Evolutionary conservation across 2,113 vertebrate genomes (phyloP).

Genomic region (Gymnocephalus cernua): DNA sequence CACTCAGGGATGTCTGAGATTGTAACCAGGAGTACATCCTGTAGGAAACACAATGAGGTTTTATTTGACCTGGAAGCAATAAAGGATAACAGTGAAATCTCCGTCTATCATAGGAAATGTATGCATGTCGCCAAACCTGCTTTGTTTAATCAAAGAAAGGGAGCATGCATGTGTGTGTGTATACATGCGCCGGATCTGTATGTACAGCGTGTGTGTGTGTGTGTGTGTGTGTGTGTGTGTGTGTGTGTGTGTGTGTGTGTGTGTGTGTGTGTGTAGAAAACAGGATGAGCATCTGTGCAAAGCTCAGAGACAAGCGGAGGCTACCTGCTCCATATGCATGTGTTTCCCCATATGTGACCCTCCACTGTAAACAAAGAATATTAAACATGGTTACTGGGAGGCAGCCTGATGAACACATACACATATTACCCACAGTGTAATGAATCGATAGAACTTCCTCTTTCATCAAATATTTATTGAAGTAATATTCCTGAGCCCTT

Average conservation of each 20-base stretch:
- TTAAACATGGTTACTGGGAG: slow-evolving; percentile 80
- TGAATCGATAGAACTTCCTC: slow-evolving; percentile 81
- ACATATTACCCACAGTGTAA: slow-evolving; percentile 76
- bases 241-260: slow-evolving; percentile 16
- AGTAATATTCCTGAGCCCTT: slow-evolving; percentile 81
- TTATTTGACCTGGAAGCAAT: slow-evolving; percentile 43
- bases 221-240: slow-evolving; percentile 15
- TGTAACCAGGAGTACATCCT: slow-evolving; percentile 25
- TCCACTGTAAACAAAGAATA: slow-evolving; percentile 86
- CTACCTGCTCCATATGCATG: slow-evolving; percentile 82
- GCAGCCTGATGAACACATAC: slow-evolving; percentile 80
- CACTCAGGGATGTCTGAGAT: slow-evolving; percentile 43
- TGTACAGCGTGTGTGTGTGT: slow-evolving; percentile 27
- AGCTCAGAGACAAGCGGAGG: slow-evolving; percentile 63
- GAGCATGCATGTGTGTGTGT: slow-evolving; percentile 3
- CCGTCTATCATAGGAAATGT: slow-evolving; percentile 51
- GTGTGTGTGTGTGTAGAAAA: slow-evolving; percentile 40
- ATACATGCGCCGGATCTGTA: slow-evolving; percentile 10
- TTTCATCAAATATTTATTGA: slow-evolving; percentile 88
- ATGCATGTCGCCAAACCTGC: slow-evolving; percentile 57
- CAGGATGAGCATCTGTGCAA: slow-evolving; percentile 59
- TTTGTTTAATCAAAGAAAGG: slow-evolving; percentile 80
- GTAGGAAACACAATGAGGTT: slow-evolving; percentile 28
- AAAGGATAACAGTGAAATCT: slow-evolving; percentile 36
- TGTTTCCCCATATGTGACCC: slow-evolving; percentile 75